Evolutionary conservation across 2,888 invertebrate species (phyloP), one percentile per base, ranked within the genome.

Genomic region (Dicranocentrus wangi): DNA sequence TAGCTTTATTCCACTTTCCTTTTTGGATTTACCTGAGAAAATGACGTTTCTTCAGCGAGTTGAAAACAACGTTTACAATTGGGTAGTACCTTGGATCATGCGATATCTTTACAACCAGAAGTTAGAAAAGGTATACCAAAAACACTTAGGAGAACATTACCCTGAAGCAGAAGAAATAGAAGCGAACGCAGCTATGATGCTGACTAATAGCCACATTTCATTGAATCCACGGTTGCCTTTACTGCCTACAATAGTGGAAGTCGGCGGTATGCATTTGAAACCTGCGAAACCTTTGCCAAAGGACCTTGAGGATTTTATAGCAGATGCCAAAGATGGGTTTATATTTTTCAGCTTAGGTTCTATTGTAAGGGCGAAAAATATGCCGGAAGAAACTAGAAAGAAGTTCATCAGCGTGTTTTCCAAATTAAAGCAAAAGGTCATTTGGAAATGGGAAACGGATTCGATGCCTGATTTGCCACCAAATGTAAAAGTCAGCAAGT

Each of bases 261-360:
- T 87, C 7, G 87, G 87, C 10, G 87, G 86, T 7, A 83, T 87
- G 83, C 87, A 87, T 68, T 85, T 58, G 8, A 58, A 15, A 23
- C 60, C 60, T 2, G 17, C 43, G 2, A 75, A 75, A 42, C 43
- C 66, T 1, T 8, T 76, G 43, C 66, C 77, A 5, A 47, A 82
- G 76, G 77, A 83, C 2, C 58, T 83, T 1, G 77, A 83, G 32
- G 70, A 76, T 13, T 83, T 83, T 47, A 23, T 78, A 15, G 28
- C 21, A 1, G 77, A 80, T 47, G 61, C 72, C 68, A 87, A 90
- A 23, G 89, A 92, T 47, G 95, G 95, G 1, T 95, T 95, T 87
- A 92, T 95, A 73, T 94, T 93, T 88, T 93, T 95, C 13, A 94
- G 94, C 43, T 94, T 95, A 94, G 95, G 95, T 0, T 94, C 95